These are phyloP conservation scores for Ornithoptera alexandrae DNA, from an alignment of 2,888 invertebrate genomes.

Conservation along the genomic window DNA sequence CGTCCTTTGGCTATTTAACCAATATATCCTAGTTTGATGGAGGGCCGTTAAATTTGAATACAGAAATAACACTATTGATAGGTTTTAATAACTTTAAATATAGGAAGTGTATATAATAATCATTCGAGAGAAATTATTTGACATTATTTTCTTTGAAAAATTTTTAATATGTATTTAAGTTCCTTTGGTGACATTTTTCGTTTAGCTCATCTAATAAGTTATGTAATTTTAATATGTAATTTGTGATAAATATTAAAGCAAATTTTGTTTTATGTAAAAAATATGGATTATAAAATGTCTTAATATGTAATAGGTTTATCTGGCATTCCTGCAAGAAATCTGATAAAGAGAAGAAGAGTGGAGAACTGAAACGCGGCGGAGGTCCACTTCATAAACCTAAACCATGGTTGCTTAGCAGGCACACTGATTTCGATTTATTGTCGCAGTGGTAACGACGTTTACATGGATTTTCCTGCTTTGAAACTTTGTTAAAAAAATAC, in stretches of 20 bases:
- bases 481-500: neutral
- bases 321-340: slow-evolving; percentile 72
- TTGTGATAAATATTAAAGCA: no score
- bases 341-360: slow-evolving; percentile 37
- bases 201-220: neutral
- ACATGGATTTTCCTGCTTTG: neutral
- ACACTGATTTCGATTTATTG: slow-evolving; percentile 68
- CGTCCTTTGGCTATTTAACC: neutral
- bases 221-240: neutral
- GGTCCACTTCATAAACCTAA: slow-evolving; percentile 68
- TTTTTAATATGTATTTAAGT: neutral
- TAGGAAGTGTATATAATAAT: neutral
- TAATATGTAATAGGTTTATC: slow-evolving; percentile 56
- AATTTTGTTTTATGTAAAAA: neutral
- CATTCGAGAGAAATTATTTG: no score
- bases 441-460: slow-evolving; percentile 62
- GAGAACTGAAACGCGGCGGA: slow-evolving; percentile 53
- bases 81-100: neutral
- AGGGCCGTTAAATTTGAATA: no score
- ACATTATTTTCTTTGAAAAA: neutral
- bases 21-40: no score
- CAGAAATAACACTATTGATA: neutral
- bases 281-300: neutral
- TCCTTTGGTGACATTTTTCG: no score
- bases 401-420: slow-evolving; percentile 70